Conservation (phyloP, 2,888 invertebrate species). For the Phasia obesa region DNA sequence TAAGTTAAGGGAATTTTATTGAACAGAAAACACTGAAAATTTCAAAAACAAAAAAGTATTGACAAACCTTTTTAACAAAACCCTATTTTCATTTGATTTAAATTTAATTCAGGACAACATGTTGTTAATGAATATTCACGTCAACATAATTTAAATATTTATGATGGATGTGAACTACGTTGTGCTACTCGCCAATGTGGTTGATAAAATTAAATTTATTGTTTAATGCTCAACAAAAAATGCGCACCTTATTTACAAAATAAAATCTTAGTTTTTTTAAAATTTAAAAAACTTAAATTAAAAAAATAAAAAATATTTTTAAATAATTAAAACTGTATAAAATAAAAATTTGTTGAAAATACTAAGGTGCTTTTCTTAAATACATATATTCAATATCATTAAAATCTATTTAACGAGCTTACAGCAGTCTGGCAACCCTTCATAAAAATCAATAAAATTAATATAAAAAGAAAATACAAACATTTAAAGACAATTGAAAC, state of each 20-base stretch:
- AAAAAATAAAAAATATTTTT: constrained; percentile 15
- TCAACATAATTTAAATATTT: constrained; percentile 89
- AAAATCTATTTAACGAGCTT: constrained; percentile 58
- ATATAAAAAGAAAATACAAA: no score
- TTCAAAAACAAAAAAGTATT: background rate
- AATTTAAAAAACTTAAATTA: constrained; percentile 30
- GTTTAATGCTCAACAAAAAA: constrained; percentile 63
- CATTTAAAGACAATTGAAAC: no score
- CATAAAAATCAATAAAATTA: constrained; percentile 19
- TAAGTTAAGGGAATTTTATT: constrained; percentile 17
- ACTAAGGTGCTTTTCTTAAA: constrained; percentile 56
- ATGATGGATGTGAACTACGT: constrained; percentile 89
- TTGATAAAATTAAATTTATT: constrained; percentile 85
- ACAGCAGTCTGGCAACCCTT: constrained; percentile 56
- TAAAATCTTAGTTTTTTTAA: background rate
- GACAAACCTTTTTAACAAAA: background rate
- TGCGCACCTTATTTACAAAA: constrained; percentile 31
- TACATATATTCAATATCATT: constrained; percentile 43
- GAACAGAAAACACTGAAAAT: constrained; percentile 69
- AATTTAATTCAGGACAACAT: constrained; percentile 85
- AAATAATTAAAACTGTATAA: constrained; percentile 48
- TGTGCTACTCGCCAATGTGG: constrained; percentile 91
- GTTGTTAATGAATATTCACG: constrained; percentile 89
- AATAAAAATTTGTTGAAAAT: constrained; percentile 33
- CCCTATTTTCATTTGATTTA: constrained; percentile 1